Evolutionary conservation across 2,888 invertebrate species (phyloP).

Genomic region (Balanococcus diminutus): DNA sequence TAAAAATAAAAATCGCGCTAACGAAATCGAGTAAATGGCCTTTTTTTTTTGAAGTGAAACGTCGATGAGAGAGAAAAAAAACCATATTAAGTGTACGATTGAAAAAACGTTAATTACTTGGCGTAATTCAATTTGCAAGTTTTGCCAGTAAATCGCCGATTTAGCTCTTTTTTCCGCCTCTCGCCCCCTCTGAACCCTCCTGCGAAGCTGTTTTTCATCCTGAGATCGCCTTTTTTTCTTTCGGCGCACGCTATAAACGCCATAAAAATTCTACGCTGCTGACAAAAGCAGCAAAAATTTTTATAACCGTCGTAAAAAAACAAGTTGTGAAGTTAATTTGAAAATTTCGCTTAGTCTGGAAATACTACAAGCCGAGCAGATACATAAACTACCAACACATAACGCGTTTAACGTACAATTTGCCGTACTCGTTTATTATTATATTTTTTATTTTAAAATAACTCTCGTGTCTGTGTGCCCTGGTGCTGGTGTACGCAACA

Average conservation of each 20-base stretch:
- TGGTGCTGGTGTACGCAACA: not conserved
- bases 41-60: not conserved
- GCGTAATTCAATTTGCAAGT: conserved; percentile 30
- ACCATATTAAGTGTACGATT: not conserved
- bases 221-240: not conserved
- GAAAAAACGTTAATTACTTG: conserved; percentile 28
- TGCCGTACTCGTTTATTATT: not conserved
- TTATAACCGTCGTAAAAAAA: not conserved
- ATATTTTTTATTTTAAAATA: not conserved
- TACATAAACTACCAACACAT: not conserved
- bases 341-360: conserved; percentile 8
- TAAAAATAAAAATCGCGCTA: conserved; percentile 6
- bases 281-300: conserved; percentile 6
- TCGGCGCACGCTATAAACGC: not conserved
- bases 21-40: conserved; percentile 40
- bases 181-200: not conserved
- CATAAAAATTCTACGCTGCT: not conserved
- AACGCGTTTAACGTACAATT: conserved; percentile 20
- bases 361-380: too few relatives aligned
- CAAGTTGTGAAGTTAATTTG: conserved; percentile 16
- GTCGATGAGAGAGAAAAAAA: not conserved
- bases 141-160: conserved; percentile 7
- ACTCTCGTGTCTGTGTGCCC: not conserved
- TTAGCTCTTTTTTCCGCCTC: not conserved
- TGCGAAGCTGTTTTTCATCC: too few relatives aligned